Evolutionary conservation across 2,797 vertebrate genomes (phyloP).

Genomic region (Malurus splendens): DNA sequence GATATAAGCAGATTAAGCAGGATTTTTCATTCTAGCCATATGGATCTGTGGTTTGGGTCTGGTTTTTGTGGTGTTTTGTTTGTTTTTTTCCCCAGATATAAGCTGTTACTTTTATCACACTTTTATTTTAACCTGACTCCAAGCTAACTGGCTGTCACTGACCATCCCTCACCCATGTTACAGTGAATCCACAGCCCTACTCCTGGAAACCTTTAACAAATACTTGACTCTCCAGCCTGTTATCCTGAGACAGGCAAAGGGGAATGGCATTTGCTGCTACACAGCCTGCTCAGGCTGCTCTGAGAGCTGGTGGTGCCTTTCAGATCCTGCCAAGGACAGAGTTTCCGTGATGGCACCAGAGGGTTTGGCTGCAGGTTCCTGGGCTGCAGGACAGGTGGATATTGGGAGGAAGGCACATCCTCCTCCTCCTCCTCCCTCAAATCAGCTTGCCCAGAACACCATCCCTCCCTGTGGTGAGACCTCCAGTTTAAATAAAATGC

Average conservation of each 20-base stretch:
- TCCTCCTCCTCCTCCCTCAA: background rate
- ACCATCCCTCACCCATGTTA: background rate
- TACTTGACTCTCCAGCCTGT: background rate
- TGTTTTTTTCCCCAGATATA: background rate
- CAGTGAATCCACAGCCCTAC: background rate
- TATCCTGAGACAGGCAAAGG: background rate
- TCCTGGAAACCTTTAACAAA: background rate
- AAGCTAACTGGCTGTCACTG: background rate
- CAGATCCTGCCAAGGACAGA: background rate
- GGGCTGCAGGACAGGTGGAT: background rate
- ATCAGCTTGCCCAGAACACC: background rate
- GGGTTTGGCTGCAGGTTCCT: background rate
- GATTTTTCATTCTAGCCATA: background rate
- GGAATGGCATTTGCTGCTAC: background rate
- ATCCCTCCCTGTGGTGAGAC: background rate
- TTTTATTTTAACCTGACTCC: background rate
- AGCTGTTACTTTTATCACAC: background rate
- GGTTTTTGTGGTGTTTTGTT: background rate
- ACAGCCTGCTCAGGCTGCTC: background rate
- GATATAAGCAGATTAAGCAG: background rate
- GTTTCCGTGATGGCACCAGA: background rate
- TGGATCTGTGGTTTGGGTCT: background rate
- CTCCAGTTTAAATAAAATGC: background rate
- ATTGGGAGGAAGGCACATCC: background rate
- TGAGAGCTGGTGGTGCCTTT: background rate